Conservation (phyloP, 2,113 vertebrate genomes). For the Thamnophis sirtalis region DNA sequence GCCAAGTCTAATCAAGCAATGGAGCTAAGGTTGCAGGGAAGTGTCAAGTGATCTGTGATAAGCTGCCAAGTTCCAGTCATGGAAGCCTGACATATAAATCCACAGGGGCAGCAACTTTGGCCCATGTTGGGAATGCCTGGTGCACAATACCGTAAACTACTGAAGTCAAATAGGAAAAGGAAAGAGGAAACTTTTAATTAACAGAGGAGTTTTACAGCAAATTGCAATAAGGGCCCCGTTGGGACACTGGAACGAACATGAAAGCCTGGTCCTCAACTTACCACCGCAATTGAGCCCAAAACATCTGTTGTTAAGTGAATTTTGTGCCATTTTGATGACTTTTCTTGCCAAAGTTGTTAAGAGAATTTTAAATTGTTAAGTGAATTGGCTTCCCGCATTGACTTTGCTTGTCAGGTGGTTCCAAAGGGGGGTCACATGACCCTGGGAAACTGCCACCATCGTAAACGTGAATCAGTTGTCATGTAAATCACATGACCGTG, state of each 20-base stretch:
- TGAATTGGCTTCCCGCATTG: too few relatives aligned
- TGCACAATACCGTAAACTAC: background rate
- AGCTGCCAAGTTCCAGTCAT: background rate
- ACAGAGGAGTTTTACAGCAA: background rate
- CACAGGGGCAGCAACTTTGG: background rate
- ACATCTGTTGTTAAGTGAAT: too few relatives aligned
- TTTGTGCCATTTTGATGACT: too few relatives aligned
- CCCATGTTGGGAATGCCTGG: background rate
- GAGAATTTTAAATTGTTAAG: too few relatives aligned
- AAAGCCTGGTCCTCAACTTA: too few relatives aligned
- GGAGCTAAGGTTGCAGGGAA: background rate
- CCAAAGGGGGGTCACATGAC: too few relatives aligned
- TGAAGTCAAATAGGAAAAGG: background rate
- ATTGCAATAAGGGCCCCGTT: background rate
- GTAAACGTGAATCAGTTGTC: too few relatives aligned
- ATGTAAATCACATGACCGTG: too few relatives aligned
- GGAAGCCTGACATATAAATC: background rate
- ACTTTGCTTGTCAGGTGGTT: too few relatives aligned
- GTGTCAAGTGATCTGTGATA: background rate
- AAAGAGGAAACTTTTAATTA: background rate
- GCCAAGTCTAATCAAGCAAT: background rate
- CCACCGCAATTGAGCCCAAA: too few relatives aligned
- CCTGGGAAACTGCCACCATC: too few relatives aligned
- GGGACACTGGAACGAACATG: background rate
- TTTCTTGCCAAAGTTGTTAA: too few relatives aligned